A percentile compares a stretch with the other conserved stretches of the same genome.
These are phyloP conservation scores for Sebastes paucispinis DNA, from an alignment of 2,797 vertebrate genomes.

Conservation along the genomic window DNA sequence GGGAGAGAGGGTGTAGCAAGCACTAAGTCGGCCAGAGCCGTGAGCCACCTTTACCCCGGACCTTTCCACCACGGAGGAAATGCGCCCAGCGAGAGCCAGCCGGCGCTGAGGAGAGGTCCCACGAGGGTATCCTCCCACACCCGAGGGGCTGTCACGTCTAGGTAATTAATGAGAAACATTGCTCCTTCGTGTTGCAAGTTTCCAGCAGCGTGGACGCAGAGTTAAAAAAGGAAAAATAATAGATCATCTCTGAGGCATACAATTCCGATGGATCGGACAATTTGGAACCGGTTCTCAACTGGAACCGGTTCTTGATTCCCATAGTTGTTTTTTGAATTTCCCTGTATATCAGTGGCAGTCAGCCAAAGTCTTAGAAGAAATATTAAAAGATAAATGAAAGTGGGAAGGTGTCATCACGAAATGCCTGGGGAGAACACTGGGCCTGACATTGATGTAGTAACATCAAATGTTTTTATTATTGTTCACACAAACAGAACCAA, in stretches of 20 bases:
- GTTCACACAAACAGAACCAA: conserved; percentile 66
- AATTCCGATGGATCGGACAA: neutral
- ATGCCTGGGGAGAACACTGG: conserved; percentile 48
- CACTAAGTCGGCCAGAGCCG: no score
- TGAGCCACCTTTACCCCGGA: no score
- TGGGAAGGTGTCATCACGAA: conserved; percentile 49
- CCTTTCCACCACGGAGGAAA: no score
- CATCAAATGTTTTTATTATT: conserved; percentile 66
- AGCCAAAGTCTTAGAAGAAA: conserved; percentile 61
- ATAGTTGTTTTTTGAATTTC: conserved; percentile 22
- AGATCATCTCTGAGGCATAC: neutral
- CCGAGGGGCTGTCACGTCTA: neutral
- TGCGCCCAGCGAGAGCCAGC: no score
- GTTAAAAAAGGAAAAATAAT: neutral
- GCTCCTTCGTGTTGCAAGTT: neutral
- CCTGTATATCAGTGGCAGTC: conserved; percentile 50
- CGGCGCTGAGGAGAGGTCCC: no score
- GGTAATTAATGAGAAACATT: neutral
- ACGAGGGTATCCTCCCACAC: neutral
- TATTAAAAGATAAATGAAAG: conserved; percentile 72
- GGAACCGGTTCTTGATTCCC: neutral
- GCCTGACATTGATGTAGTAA: conserved; percentile 60
- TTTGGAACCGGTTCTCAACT: neutral
- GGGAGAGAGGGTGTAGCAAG: no score
- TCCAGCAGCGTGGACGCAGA: neutral